Percentiles rank a stretch among this genome's conserved stretches.
These are phyloP conservation scores for Cryptomyrus ogoouensis DNA, from an alignment of 2,113 vertebrate species.

Conservation along the genomic window DNA sequence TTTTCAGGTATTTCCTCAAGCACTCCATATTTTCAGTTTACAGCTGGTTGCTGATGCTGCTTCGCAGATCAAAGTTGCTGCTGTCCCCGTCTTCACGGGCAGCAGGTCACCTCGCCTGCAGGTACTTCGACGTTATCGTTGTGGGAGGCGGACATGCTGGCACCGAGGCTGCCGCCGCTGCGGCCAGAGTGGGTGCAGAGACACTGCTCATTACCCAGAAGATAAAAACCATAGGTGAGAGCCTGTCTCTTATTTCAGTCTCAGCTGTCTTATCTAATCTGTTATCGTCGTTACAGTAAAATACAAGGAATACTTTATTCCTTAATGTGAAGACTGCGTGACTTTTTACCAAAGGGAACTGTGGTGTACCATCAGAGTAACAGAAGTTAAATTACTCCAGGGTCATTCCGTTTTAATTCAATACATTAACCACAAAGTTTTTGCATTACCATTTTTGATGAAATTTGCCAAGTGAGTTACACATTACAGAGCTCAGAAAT, in stretches of 20 bases:
- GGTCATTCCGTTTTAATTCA: background rate
- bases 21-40: background rate
- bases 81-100: constrained; percentile 25
- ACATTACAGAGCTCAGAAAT: background rate
- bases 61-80: constrained; percentile 26
- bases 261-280: background rate
- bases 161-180: constrained; percentile 78
- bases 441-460: background rate
- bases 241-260: background rate
- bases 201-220: constrained; percentile 84
- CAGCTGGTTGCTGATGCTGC: constrained; percentile 38
- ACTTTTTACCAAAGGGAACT: background rate
- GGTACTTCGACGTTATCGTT: constrained; percentile 75
- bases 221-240: constrained; percentile 73
- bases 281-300: background rate
- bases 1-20: background rate
- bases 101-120: constrained; percentile 32
- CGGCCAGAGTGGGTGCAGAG: constrained; percentile 72
- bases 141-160: constrained; percentile 89
- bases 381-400: background rate
- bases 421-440: background rate
- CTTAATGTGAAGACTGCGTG: background rate
- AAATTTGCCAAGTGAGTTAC: background rate
- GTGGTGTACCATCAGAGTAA: background rate
- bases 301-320: background rate